These are phyloP conservation scores for Pheosia tremula DNA, from an alignment of 2,888 invertebrate species.

Conservation along the genomic window DNA sequence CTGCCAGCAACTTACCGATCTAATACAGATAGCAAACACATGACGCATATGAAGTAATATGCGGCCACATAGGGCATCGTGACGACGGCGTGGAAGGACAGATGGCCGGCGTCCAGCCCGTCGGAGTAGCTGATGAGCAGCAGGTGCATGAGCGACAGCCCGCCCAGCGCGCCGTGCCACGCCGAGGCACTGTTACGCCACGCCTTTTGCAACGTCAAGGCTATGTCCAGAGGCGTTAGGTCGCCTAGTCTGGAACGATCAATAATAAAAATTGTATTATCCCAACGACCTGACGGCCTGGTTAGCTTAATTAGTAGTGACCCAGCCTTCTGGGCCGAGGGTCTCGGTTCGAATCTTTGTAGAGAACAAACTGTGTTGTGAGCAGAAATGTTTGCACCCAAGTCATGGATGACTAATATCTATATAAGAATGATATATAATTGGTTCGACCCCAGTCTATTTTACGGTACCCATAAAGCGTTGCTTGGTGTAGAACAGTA, in stretches of 20 bases:
- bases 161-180: slow-evolving; percentile 85
- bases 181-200: slow-evolving; percentile 80
- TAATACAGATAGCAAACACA: slow-evolving; percentile 84
- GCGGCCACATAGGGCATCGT: slow-evolving; percentile 81
- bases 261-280: neutral
- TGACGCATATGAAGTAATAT: slow-evolving; percentile 84
- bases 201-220: slow-evolving; percentile 76
- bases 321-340: no score
- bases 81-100: slow-evolving; percentile 77
- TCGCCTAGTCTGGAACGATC: slow-evolving; percentile 65
- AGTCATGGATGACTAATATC: no score
- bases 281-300: no score
- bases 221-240: slow-evolving; percentile 81
- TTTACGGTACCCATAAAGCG: no score
- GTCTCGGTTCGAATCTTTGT: no score
- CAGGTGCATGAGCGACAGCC: slow-evolving; percentile 84
- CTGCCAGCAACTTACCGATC: slow-evolving; percentile 74
- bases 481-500: no score
- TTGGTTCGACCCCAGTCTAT: no score
- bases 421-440: no score
- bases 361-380: no score
- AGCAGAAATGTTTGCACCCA: no score
- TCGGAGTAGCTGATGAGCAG: slow-evolving; percentile 83
- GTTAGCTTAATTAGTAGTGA: no score
- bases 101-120: slow-evolving; percentile 71